Evolutionary conservation across 2,113 vertebrate genomes (phyloP).

Genomic region (Colius striatus): DNA sequence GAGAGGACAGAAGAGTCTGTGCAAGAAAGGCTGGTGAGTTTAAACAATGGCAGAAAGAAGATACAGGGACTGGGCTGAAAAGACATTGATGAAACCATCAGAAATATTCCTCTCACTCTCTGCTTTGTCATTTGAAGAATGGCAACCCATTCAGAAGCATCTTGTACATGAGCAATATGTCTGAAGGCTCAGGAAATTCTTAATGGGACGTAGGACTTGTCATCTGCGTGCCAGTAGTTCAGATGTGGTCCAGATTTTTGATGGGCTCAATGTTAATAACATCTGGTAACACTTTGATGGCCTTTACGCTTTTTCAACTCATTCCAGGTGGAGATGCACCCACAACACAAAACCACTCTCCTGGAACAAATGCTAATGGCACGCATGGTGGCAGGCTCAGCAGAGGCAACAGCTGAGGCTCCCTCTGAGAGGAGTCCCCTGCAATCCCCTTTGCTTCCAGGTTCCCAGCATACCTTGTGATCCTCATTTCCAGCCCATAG

Average conservation of each 20-base stretch:
- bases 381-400: neutral
- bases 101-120: neutral
- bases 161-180: neutral
- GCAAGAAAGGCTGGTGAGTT: neutral
- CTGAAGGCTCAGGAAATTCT: conserved; percentile 13
- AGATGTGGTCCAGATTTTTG: conserved; percentile 59
- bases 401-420: neutral
- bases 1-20: neutral
- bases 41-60: neutral
- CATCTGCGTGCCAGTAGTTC: conserved; percentile 54
- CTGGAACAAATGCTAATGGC: conserved; percentile 26
- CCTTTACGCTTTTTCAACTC: conserved; percentile 44
- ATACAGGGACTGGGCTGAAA: neutral
- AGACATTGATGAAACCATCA: neutral
- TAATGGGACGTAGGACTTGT: conserved; percentile 8
- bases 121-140: neutral
- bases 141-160: neutral
- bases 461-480: conserved; percentile 6
- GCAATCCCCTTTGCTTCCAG: neutral
- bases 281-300: conserved; percentile 48
- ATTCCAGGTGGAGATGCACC: conserved; percentile 46
- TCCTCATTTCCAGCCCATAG: neutral
- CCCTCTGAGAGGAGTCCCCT: conserved; percentile 20
- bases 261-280: neutral
- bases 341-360: conserved; percentile 21